Base-by-base conservation (phyloP, 2,888 invertebrate species). In the Stegophylla sp. region DNA sequence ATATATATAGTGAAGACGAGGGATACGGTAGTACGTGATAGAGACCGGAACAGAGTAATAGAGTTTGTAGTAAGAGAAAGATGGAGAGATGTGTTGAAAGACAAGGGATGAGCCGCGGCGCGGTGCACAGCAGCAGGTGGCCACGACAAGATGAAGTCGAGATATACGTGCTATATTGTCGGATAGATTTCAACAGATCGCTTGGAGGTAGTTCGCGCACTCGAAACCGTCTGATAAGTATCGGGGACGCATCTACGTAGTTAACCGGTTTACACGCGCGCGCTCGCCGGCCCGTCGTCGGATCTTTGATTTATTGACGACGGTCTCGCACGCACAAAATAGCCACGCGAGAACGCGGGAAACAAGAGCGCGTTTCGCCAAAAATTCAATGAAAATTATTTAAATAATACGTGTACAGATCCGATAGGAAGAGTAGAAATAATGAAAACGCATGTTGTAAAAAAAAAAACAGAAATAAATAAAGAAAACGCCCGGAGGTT, bases 151-250 rank as follows among this genome's bases (percentile, higher is more conserved):
- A 45, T 51, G 67, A 69, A 67, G 45, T 26, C 45, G 67, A 69
- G 56, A 77, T 69, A 59, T 56, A 77, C 43, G 64, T 9, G 56
- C n/a, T 13, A 53, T 34, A 51, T 26, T 7, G 45, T 12, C 71
- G 48, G 69, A 79, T 79, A 51, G 61, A 79, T 79, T 79, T 79
- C 79, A 79, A 79, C 71, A 69, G 61, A 79, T 69, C 61, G 69
- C 69, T 69, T 20, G 56, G 23, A 69, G 69, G 69, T 69, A 69
- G 69, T 67, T 20, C 13, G 20, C 15, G 26, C 43, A 43, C 20
- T 61, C 41, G 59, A 51, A 61, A 61, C 34, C 45, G 69, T 23
- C 69, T 13, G 79, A 79, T 79, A 79, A 79, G 61, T 23, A 79
- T 79, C 79, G 71, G 61, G 61, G n/a, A n/a, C 59, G 71, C 51